Conservation (phyloP, 1,140 invertebrate species). For the Acromyrmex charruanus region DNA sequence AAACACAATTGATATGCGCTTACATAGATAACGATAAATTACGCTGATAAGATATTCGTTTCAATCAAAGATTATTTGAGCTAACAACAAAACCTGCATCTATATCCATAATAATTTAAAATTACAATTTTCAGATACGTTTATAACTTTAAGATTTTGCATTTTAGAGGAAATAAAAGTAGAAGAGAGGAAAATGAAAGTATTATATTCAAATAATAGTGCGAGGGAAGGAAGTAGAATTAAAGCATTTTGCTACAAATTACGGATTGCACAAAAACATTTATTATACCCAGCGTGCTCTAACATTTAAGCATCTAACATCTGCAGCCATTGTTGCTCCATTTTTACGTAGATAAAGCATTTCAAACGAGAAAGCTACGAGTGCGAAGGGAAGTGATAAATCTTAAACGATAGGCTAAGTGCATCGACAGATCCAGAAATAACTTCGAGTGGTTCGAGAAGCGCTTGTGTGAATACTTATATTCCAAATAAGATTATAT, state of each 20-base stretch:
- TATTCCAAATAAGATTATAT: slow-evolving; percentile 19
- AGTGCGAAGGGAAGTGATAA: neutral
- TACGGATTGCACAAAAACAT: slow-evolving; percentile 30
- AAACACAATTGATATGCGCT: neutral
- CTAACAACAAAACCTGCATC: neutral
- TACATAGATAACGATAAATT: slow-evolving; percentile 24
- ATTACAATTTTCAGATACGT: neutral
- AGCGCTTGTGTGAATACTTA: neutral
- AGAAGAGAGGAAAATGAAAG: neutral
- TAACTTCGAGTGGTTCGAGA: slow-evolving; percentile 28
- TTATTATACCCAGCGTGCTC: slow-evolving; percentile 36
- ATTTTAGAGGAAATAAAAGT: neutral
- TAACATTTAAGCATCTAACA: slow-evolving; percentile 49
- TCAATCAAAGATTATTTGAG: neutral
- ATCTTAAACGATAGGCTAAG: neutral
- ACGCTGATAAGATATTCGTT: neutral
- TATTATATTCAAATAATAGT: neutral
- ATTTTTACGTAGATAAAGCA: slow-evolving; percentile 6
- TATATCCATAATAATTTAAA: neutral
- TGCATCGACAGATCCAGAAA: slow-evolving; percentile 36
- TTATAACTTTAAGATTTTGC: slow-evolving; percentile 7
- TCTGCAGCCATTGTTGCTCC: slow-evolving; percentile 1
- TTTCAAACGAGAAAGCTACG: slow-evolving; percentile 20
- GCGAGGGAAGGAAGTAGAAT: neutral
- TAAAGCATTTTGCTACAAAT: slow-evolving; percentile 4